Evolutionary conservation across 53 echinoderm and acorn worm genomes (phyloP).

Genomic region (Actinopyga echinites): DNA sequence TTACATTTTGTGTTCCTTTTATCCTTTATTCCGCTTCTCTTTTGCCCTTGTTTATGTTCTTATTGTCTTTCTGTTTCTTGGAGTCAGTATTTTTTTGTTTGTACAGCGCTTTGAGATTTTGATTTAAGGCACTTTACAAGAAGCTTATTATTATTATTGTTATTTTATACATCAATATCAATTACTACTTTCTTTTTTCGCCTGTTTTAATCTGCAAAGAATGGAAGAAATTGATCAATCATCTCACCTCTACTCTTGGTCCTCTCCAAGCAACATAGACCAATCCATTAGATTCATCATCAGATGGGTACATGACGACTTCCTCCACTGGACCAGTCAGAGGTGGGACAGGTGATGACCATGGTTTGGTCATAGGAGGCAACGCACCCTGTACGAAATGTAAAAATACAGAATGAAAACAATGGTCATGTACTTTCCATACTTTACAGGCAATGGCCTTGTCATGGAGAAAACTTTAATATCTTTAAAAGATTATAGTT

Average conservation of each 20-base stretch:
- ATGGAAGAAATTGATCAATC: too few species aligned
- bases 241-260: conserved; percentile 72
- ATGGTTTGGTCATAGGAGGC: conserved; percentile 77
- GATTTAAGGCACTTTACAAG: too few species aligned
- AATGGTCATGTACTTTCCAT: neutral
- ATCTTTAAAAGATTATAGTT: neutral
- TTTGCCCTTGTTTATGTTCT: too few species aligned
- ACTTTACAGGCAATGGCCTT: neutral
- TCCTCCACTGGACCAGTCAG: conserved; percentile 68
- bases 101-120: too few species aligned
- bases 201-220: too few species aligned
- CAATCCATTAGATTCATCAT: conserved; percentile 96
- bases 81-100: too few species aligned
- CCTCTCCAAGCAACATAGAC: conserved; percentile 93
- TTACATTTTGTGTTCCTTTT: too few species aligned
- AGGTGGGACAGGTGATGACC: conserved; percentile 82
- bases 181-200: too few species aligned
- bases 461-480: neutral
- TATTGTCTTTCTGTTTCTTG: too few species aligned
- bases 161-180: too few species aligned
- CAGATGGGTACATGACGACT: conserved; percentile 74
- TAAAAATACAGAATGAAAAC: neutral
- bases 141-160: too few species aligned
- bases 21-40: too few species aligned
- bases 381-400: conserved; percentile 63